phyloP scores from a whole-genome alignment of 1,140 invertebrate species.

The Lanistes nyassanus region DNA sequence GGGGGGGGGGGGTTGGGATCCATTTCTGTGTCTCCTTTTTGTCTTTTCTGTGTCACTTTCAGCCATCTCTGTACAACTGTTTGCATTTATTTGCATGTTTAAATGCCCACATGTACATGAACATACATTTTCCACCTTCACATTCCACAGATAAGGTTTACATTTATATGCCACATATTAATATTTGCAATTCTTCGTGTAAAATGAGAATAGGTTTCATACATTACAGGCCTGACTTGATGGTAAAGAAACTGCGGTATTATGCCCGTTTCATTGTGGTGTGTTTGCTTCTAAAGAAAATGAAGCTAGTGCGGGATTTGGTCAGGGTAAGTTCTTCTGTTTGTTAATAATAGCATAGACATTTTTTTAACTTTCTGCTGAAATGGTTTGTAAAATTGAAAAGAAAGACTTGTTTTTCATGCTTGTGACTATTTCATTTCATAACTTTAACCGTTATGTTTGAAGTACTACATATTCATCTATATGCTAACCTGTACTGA shows the following conservation, averaged over 20 bases:
- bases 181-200: neutral
- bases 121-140: neutral
- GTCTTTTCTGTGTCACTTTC: neutral
- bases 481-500: too few relatives aligned
- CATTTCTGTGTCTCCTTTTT: neutral
- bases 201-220: neutral
- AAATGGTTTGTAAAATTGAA: too few relatives aligned
- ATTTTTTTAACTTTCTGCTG: too few relatives aligned
- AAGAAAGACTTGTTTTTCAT: neutral
- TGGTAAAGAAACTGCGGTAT: slow-evolving; percentile 97
- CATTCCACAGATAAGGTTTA: neutral
- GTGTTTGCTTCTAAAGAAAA: slow-evolving; percentile 91
- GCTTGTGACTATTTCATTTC: too few relatives aligned
- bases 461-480: too few relatives aligned
- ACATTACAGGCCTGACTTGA: slow-evolving; percentile 82
- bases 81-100: neutral
- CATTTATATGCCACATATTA: neutral
- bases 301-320: slow-evolving; percentile 87
- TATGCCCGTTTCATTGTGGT: slow-evolving; percentile 98
- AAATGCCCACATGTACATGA: neutral
- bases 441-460: too few relatives aligned
- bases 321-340: slow-evolving; percentile 72
- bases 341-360: too few relatives aligned
- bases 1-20: neutral
- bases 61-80: neutral